Percentiles rank a stretch among this genome's conserved stretches.
Evolutionary conservation across 2,888 invertebrate species (phyloP).

Genomic region (Watsonalla cultraria): DNA sequence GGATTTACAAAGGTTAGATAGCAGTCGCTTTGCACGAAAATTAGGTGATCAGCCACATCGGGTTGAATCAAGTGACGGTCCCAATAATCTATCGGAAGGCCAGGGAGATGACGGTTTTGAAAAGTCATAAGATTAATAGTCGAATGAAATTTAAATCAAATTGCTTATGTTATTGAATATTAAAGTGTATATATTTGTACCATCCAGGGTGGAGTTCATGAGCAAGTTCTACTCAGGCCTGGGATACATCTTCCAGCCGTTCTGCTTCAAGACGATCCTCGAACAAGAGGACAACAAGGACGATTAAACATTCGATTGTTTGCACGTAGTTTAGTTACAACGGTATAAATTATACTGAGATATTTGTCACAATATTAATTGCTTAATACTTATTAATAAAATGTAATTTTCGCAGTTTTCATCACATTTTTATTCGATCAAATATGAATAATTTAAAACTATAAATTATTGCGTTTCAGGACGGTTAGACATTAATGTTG

Average conservation of each 20-base stretch:
- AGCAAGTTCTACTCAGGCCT: slow-evolving; percentile 93
- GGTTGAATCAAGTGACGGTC: too few species aligned
- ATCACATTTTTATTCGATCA: slow-evolving; percentile 39
- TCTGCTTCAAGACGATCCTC: slow-evolving; percentile 88
- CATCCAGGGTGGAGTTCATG: slow-evolving; percentile 94
- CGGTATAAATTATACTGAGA: slow-evolving; percentile 43
- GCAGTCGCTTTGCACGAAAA: too few species aligned
- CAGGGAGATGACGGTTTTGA: too few species aligned
- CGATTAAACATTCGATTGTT: slow-evolving; percentile 38
- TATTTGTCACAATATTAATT: slow-evolving; percentile 53
- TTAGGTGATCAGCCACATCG: too few species aligned
- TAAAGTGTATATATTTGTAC: not conserved
- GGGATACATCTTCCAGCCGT: slow-evolving; percentile 91
- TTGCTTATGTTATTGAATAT: too few species aligned
- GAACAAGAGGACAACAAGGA: slow-evolving; percentile 74
- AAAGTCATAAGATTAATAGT: too few species aligned
- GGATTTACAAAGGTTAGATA: too few species aligned
- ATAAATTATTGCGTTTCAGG: too few species aligned
- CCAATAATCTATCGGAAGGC: too few species aligned
- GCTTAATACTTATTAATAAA: slow-evolving; percentile 36
- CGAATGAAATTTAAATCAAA: too few species aligned
- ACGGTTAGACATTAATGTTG: too few species aligned
- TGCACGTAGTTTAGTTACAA: slow-evolving; percentile 42
- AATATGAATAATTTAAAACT: slow-evolving; percentile 6
- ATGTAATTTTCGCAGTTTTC: slow-evolving; percentile 60